Conservation (phyloP, 2,113 vertebrate species). For the Poeciliopsis turrubarensis region DNA sequence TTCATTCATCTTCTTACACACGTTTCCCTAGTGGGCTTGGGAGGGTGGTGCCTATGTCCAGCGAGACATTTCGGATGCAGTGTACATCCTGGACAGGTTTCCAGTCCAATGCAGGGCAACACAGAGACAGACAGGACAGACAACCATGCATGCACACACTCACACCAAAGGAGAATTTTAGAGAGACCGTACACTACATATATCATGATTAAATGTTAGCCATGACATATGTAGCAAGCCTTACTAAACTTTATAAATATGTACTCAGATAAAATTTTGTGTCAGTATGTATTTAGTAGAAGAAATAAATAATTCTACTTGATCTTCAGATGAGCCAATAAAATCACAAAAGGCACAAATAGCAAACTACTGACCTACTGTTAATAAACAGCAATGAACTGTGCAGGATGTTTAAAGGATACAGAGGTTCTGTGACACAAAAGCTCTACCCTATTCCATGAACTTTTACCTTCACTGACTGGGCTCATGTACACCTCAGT, state of each 20-base stretch:
- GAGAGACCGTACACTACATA: no score
- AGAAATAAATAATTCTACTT: not conserved
- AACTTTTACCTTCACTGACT: conserved; percentile 67
- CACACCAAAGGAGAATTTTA: no score
- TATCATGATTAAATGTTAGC: no score
- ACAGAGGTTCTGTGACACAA: conserved; percentile 73
- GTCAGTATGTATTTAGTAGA: not conserved
- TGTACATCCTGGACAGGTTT: no score
- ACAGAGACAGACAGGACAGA: no score
- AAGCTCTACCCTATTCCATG: conserved; percentile 58
- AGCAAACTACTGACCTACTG: not conserved
- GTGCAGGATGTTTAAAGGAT: conserved; percentile 77
- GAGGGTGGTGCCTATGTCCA: no score
- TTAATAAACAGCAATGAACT: conserved; percentile 24
- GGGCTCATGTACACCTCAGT: conserved; percentile 40
- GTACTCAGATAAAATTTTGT: not conserved
- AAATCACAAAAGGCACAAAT: not conserved
- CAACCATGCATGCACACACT: no score
- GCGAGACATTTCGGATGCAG: no score
- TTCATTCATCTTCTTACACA: no score
- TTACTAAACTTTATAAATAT: not conserved
- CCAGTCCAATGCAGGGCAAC: no score
- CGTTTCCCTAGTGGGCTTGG: no score
- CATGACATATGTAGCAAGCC: not conserved
- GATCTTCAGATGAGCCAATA: not conserved